phyloP scores from a whole-genome alignment of 2,797 vertebrate species.

The Falco columbarius region DNA sequence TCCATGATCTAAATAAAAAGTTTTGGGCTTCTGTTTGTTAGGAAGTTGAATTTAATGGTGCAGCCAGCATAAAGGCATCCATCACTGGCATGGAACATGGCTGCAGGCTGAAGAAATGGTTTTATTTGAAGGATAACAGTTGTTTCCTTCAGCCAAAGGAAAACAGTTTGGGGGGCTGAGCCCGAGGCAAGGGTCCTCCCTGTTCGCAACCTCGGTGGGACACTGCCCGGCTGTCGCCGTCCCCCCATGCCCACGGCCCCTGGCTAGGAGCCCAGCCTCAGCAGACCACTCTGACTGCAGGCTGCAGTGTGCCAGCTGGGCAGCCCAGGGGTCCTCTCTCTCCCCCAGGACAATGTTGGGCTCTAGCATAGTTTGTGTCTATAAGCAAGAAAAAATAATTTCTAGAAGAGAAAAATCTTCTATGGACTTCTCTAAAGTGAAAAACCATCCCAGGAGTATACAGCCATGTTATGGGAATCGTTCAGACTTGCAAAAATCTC shows the following conservation, averaged over 20 bases:
- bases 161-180: neutral
- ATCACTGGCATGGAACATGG: fast-evolving
- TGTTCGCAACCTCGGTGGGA: neutral
- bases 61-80: fast-evolving
- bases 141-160: neutral
- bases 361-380: neutral
- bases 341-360: fast-evolving
- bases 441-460: neutral
- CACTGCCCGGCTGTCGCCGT: fast-evolving
- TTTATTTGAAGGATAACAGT: neutral
- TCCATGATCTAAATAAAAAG: neutral
- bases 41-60: neutral
- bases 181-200: neutral
- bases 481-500: no score
- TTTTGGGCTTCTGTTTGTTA: neutral
- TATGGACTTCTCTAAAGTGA: no score
- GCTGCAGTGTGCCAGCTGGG: neutral
- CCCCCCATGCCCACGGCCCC: neutral
- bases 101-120: neutral
- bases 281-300: neutral
- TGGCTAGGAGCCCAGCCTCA: neutral
- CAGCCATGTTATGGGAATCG: neutral
- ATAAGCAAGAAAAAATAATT: neutral
- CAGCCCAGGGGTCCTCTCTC: neutral
- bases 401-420: neutral